Evolutionary conservation across 2,888 invertebrate genomes (phyloP), one percentile per base, ranked within the genome.

Genomic region (Rhagonycha fulva): DNA sequence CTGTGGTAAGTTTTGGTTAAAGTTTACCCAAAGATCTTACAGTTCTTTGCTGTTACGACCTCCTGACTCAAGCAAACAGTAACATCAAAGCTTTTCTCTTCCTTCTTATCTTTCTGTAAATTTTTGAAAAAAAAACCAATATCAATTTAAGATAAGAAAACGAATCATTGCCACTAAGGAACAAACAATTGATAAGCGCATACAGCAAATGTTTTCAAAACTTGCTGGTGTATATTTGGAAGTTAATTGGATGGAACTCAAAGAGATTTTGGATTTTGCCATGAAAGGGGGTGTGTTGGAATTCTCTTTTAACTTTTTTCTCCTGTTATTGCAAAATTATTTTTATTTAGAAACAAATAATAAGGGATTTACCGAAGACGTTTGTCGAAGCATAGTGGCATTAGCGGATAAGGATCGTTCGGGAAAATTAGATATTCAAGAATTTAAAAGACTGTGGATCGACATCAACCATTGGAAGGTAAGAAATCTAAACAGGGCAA

Each of bases 341-440:
- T 7, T 26, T 26, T 26, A 26, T 26, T 0, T 89, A 95, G 95
- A 95, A 84, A 89, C 93, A 70, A 90, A 92, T 80, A 92, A 93
- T 68, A 88, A 90, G 83, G 96, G 96, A 28, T 96, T 98, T 88
- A 95, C 95, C 9, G 94, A 96, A 88, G 98, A 98, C 78, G 93
- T 96, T 2, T 97, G 97, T 86, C 92, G 97, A 79, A 95, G 96
- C 81, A 97, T 98, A 95, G 93, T 98, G 61, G 96, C 97, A 0
- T 95, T 98, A 94, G 88, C 97, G 87, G 98, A 98, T 86, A 91
- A 92, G 28, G 97, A 98, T 87, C 91, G 93, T 83, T 97, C 97
- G 0, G 98, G 98, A 0, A 97, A 96, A 85, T 91, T 98, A 70
- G 96, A 96, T 11, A 95, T 95, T 82, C 94, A 96, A 74, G 98